These are phyloP conservation scores for Agriopis leucophaearia DNA, from an alignment of 2,888 invertebrate genomes.

Conservation along the genomic window DNA sequence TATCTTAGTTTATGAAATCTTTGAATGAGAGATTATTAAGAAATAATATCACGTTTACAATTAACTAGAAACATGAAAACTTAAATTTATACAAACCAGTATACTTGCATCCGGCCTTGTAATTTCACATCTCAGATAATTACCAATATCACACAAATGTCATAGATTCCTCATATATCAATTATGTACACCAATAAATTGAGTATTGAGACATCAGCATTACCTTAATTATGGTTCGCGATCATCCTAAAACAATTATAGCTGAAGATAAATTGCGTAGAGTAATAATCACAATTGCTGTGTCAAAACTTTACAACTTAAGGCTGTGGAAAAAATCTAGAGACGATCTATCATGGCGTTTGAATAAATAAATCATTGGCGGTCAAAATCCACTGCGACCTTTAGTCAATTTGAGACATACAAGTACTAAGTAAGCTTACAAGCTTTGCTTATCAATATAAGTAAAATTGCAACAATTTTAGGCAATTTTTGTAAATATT, in stretches of 20 bases:
- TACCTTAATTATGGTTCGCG: slow-evolving; percentile 26
- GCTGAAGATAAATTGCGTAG: slow-evolving; percentile 23
- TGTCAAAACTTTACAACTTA: slow-evolving; percentile 30
- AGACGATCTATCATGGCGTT: slow-evolving; percentile 71
- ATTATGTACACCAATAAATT: slow-evolving; percentile 34
- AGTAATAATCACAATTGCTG: slow-evolving; percentile 30
- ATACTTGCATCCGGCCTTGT: not conserved
- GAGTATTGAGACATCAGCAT: slow-evolving; percentile 42
- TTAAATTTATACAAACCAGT: not conserved
- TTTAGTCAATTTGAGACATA: not conserved
- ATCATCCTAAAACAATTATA: slow-evolving; percentile 42
- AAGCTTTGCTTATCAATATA: too few relatives aligned
- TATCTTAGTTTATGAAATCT: too few relatives aligned
- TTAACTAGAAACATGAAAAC: not conserved
- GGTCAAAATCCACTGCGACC: slow-evolving; percentile 14
- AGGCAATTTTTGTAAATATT: too few relatives aligned
- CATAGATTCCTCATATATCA: slow-evolving; percentile 23
- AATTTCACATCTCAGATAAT: not conserved
- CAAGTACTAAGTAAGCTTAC: too few relatives aligned
- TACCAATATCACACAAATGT: slow-evolving; percentile 5
- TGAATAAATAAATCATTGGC: slow-evolving; percentile 77
- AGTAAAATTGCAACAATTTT: too few relatives aligned
- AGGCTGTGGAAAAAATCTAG: slow-evolving; percentile 33
- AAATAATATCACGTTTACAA: not conserved
- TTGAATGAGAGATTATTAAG: not conserved